These are phyloP conservation scores for Tricholauxania praeusta DNA, from an alignment of 2,888 invertebrate genomes.

Conservation along the genomic window DNA sequence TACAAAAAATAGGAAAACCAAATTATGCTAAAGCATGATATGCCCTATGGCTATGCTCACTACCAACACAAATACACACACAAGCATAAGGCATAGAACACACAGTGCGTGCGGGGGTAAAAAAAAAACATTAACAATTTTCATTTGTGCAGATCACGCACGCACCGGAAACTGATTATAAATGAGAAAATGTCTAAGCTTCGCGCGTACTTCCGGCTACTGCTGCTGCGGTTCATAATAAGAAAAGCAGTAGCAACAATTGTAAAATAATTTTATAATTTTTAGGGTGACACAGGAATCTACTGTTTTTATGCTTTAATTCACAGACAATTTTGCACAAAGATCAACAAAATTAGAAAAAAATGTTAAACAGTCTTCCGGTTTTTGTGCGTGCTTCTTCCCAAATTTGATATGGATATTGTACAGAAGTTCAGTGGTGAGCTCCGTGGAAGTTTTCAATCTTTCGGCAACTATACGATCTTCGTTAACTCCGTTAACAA, in stretches of 20 bases:
- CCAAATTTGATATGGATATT: too few relatives aligned
- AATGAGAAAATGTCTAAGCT: background rate
- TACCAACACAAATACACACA: background rate
- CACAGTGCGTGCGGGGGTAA: background rate
- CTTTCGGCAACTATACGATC: too few relatives aligned
- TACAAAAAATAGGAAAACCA: background rate
- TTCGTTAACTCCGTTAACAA: too few relatives aligned
- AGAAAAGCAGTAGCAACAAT: constrained; percentile 2
- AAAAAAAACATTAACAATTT: constrained; percentile 13
- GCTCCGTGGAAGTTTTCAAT: too few relatives aligned
- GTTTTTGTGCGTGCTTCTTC: too few relatives aligned
- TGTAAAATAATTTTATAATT: background rate
- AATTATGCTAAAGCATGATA: constrained; percentile 11
- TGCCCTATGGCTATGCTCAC: background rate
- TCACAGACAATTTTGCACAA: too few relatives aligned
- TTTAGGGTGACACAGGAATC: too few relatives aligned
- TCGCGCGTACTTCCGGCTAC: background rate
- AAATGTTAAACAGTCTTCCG: too few relatives aligned
- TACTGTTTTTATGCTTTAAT: too few relatives aligned
- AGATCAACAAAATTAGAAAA: too few relatives aligned
- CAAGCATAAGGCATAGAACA: too few relatives aligned
- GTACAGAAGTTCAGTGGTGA: too few relatives aligned
- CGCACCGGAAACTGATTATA: constrained; percentile 18
- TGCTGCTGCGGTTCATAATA: constrained; percentile 2
- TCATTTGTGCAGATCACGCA: constrained; percentile 28